Conservation (phyloP, 2,113 vertebrate genomes). For the Dipodomys spectabilis region DNA sequence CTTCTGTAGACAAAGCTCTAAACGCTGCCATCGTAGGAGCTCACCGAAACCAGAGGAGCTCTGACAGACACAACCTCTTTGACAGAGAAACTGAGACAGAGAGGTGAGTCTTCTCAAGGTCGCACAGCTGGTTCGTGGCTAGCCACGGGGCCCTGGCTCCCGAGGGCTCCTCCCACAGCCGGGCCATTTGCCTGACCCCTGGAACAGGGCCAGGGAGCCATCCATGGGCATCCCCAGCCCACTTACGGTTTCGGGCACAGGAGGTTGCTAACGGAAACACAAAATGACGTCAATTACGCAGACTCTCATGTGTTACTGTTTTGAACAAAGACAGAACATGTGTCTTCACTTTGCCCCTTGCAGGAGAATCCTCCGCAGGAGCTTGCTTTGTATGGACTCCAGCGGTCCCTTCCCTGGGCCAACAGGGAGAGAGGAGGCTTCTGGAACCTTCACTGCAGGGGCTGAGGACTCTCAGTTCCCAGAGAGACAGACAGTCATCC, state of each 20-base stretch:
- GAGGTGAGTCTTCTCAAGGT: not conserved
- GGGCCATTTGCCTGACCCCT: not conserved
- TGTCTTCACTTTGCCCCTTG: slow-evolving; percentile 69
- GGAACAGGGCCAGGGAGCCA: not conserved
- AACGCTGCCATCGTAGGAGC: not conserved
- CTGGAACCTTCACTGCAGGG: not conserved
- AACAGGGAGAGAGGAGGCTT: not conserved
- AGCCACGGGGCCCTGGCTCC: fast-evolving
- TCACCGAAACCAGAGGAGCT: fast-evolving
- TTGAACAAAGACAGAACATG: slow-evolving; percentile 74
- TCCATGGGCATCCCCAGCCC: not conserved
- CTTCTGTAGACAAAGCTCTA: not conserved
- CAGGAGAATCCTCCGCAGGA: not conserved
- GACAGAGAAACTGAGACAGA: not conserved
- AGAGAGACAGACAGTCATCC: not conserved
- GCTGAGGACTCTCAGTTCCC: not conserved
- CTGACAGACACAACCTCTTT: not conserved
- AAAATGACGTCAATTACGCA: slow-evolving; percentile 71
- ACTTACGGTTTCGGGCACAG: slow-evolving; percentile 28
- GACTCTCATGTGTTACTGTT: slow-evolving; percentile 69
- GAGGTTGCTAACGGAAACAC: slow-evolving; percentile 70
- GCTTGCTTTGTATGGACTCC: not conserved
- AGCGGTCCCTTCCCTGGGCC: fast-evolving
- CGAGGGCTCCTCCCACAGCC: not conserved
- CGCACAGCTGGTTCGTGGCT: fast-evolving